Conservation (phyloP, 2,888 invertebrate genomes). For the Caenorhabditis sp. region DNA sequence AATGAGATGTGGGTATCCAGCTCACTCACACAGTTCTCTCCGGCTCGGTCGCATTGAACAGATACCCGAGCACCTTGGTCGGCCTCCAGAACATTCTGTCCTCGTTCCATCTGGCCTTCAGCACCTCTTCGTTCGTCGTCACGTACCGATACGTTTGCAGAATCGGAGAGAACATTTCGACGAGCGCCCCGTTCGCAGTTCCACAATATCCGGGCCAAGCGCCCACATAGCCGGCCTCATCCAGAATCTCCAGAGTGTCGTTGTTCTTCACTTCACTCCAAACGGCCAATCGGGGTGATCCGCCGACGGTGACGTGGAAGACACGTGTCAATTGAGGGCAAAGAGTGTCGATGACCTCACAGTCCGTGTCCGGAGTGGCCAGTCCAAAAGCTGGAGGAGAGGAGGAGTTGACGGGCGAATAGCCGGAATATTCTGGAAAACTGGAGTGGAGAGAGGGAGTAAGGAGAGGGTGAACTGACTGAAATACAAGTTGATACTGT, state of each 20-base stretch:
- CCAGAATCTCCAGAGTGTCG: constrained; percentile 42
- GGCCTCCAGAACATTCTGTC: constrained; percentile 46
- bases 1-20: too few species aligned
- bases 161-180: constrained; percentile 49
- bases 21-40: constrained; percentile 22
- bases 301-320: constrained; percentile 39
- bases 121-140: constrained; percentile 37
- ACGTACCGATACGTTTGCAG: constrained; percentile 19
- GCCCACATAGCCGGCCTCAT: constrained; percentile 51
- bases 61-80: constrained; percentile 42
- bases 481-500: constrained; percentile 13
- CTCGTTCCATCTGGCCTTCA: constrained; percentile 34
- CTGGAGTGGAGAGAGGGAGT: too few species aligned
- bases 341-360: constrained; percentile 50
- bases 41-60: constrained; percentile 24
- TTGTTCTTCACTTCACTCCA: constrained; percentile 35
- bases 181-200: constrained; percentile 44
- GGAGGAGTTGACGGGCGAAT: constrained; percentile 1
- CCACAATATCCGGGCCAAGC: constrained; percentile 58
- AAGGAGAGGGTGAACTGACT: constrained; percentile 3
- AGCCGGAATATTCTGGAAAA: constrained; percentile 20
- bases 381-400: constrained; percentile 23
- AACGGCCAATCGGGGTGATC: constrained; percentile 30
- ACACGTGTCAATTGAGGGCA: constrained; percentile 48
- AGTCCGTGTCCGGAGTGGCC: constrained; percentile 40